Evolutionary conservation across 1,140 invertebrate species (phyloP).

Genomic region (Eulimnadia texana): DNA sequence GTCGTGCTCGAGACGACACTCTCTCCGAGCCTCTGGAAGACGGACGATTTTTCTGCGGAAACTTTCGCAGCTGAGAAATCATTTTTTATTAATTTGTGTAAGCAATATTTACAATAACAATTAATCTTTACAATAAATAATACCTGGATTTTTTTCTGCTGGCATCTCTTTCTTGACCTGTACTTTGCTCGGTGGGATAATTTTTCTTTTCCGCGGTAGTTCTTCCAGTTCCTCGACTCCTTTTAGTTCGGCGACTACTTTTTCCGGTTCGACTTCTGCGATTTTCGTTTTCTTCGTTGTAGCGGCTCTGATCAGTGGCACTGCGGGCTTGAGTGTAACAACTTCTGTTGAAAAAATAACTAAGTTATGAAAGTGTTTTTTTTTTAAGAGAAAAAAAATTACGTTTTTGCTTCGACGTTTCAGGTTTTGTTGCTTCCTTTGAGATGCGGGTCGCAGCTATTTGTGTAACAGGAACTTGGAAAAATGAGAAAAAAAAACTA

Average conservation of each 20-base stretch:
- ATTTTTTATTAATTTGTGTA: background rate
- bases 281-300: background rate
- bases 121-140: background rate
- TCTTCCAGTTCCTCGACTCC: background rate
- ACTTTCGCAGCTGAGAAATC: background rate
- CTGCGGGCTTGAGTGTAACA: background rate
- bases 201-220: background rate
- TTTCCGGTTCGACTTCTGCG: background rate
- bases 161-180: background rate
- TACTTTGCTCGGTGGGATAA: background rate
- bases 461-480: background rate
- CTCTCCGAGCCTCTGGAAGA: constrained; percentile 26
- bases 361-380: background rate
- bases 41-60: constrained; percentile 20
- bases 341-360: background rate
- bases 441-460: background rate
- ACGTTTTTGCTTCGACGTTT: too few species aligned
- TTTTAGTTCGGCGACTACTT: background rate
- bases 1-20: constrained; percentile 17
- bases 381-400: too few species aligned
- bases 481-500: background rate
- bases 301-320: background rate
- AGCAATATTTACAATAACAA: background rate
- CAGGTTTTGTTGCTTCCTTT: too few species aligned
- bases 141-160: background rate